Base-by-base conservation (phyloP, 2,888 invertebrate species). In the Parelbella ahira region DNA sequence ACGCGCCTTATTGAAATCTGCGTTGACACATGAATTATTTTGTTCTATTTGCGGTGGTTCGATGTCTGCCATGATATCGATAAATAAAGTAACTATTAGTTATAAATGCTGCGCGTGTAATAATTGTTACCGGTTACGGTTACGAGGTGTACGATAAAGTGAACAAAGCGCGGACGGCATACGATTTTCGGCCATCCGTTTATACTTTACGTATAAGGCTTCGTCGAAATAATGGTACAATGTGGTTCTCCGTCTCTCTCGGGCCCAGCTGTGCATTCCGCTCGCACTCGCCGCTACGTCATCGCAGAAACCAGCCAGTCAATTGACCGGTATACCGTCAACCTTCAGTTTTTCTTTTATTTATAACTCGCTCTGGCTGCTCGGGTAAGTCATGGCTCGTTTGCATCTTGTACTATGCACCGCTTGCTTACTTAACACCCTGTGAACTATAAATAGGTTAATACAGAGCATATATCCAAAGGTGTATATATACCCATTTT, bases 341-440 rank as follows among this genome's bases (percentile, higher is more conserved):
- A 83, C 86, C 86, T 87, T 86, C 86, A 84, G 84, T 86, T 86
- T 84, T 86, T 83, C 70, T 79, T 82, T 86, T 84, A 83, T 84
- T 84, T 86, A 79, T 83, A 83, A 80, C 83, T 82, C 76, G 83
- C 82, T 82, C 68, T 68, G 78, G 63, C 68, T 68, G 78, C 64
- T 71, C 75, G 73, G 68, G 73, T 76, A 83, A 84, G 82, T 82
- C 80, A 74, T 78, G 87, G 78, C 54, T 49, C 64, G 65, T 80
- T 84, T 56, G 54, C 53, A 63, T 47, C 25, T n/a, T n/a, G n/a
- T n/a, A n/a, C n/a, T n/a, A n/a, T n/a, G n/a, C n/a, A n/a, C n/a
- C n/a, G n/a, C n/a, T n/a, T n/a, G n/a, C n/a, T n/a, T n/a, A n/a
- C n/a, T n/a, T n/a, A n/a, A n/a, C n/a, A n/a, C n/a, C n/a, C n/a